Evolutionary conservation across 2,888 invertebrate genomes (phyloP).

Genomic region (Dasysyrphus tricinctus): DNA sequence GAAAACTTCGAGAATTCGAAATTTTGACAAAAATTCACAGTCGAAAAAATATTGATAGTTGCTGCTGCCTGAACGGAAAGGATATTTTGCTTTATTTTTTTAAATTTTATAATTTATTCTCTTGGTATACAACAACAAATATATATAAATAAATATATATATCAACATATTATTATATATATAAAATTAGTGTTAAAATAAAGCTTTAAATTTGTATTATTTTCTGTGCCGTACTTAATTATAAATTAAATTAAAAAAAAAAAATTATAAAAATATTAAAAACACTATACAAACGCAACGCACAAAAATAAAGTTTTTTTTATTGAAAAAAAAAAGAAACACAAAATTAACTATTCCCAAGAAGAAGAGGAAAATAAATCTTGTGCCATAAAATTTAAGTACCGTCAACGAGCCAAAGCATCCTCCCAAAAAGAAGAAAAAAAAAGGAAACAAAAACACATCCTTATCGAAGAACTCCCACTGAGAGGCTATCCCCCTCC

Average conservation of each 20-base stretch:
- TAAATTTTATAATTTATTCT: constrained; percentile 32
- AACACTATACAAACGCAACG: constrained; percentile 58
- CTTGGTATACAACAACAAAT: constrained; percentile 48
- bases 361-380: constrained; percentile 29
- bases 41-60: background rate
- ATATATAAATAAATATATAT: constrained; percentile 25
- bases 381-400: constrained; percentile 57
- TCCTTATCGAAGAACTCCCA: constrained; percentile 39
- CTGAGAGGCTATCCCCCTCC: constrained; percentile 25
- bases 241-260: constrained; percentile 37
- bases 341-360: constrained; percentile 2
- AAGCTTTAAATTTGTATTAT: constrained; percentile 62
- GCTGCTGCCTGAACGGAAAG: constrained; percentile 15
- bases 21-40: constrained; percentile 14
- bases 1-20: background rate
- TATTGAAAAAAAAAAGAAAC: constrained; percentile 1
- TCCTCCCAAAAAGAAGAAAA: constrained; percentile 47
- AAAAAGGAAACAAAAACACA: constrained; percentile 29
- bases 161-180: constrained; percentile 32
- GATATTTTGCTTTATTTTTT: constrained; percentile 32
- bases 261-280: background rate
- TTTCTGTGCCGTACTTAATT: constrained; percentile 75
- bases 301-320: constrained; percentile 76
- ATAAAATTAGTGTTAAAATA: constrained; percentile 35
- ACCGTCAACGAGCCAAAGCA: constrained; percentile 68